These are phyloP conservation scores for Emydoidea blandingii DNA, from an alignment of 2,797 vertebrate species.

Conservation along the genomic window DNA sequence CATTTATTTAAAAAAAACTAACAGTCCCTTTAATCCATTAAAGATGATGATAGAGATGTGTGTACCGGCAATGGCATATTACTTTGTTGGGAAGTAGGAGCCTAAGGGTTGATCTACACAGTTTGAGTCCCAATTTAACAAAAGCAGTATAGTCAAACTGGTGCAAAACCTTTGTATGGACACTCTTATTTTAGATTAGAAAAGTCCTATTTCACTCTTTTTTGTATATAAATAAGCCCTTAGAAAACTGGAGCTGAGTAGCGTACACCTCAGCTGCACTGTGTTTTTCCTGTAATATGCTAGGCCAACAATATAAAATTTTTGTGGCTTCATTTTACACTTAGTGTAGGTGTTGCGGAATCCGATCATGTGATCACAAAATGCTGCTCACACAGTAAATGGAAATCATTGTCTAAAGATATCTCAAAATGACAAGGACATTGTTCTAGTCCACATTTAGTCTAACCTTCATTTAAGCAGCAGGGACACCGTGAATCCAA, in stretches of 20 bases:
- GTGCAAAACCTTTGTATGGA: neutral
- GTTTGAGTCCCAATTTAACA: neutral
- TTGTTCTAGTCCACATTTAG: neutral
- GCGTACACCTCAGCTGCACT: neutral
- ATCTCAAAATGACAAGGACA: neutral
- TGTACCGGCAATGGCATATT: neutral
- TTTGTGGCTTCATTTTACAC: neutral
- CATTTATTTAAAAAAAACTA: neutral
- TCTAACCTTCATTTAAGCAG: neutral
- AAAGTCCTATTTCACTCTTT: neutral
- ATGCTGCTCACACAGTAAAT: neutral
- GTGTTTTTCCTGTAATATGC: neutral
- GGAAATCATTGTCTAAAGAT: neutral
- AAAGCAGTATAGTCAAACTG: neutral
- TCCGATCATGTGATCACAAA: neutral
- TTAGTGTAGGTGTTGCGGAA: neutral
- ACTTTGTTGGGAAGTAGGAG: neutral
- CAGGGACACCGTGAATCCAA: neutral
- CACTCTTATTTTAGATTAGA: neutral
- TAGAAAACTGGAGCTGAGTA: fast-evolving
- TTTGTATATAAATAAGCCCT: neutral
- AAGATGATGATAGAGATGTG: neutral
- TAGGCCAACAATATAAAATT: neutral
- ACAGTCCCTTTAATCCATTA: neutral
- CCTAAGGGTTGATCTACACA: neutral